Base-by-base conservation (phyloP, 1,140 invertebrate species). In the Pseudobourletiella spinata region DNA sequence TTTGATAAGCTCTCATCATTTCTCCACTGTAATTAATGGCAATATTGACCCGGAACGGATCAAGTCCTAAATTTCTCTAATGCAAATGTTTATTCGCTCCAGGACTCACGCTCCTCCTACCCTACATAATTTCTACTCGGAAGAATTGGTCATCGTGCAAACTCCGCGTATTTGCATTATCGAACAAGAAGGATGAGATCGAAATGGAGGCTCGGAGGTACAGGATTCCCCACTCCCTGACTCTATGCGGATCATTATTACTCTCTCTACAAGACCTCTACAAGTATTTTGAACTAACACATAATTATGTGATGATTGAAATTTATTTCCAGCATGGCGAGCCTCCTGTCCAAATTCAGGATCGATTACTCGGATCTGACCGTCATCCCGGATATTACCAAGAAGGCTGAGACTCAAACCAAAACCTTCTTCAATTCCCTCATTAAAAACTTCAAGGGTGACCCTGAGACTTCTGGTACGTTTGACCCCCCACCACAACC, bases 321-420 rank as follows among this genome's bases (percentile, higher is more conserved):
- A 57, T 28, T 8, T 48, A 25, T 3, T 26, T 79, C 32, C 74
- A 95, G 92, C 74, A 93, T 98, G 89, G 88, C 90, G 2, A 88
- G 88, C 71, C 80, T 98, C 30, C 78, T 98, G 66, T 82, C 84
- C 0, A 96, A 96, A 76, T 95, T 97, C 78, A 83, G 95, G 28
- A 92, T 98, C 65, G 87, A 94, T 73, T 95, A 91, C 73, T 86
- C 87, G 1, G 88, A 91, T 71, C 78, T 97, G 50, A 87, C 85
- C 55, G 92, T 97, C 80, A 84, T 98, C 29, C 87, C 91, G 62
- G 89, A 89, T 56, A 85, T 91, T 29, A 84, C 81, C 32, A 82
- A 88, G 28, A 79, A 82, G 63, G 86, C 88, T 3, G 79, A 83
- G 61, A 74, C 80, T 1, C 79, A 82, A 16, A 89, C 88, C 1